A percentile compares a stretch with the other conserved stretches of the same genome.
phyloP scores from a whole-genome alignment of 2,797 vertebrate species.

The Ciconia nigra region DNA sequence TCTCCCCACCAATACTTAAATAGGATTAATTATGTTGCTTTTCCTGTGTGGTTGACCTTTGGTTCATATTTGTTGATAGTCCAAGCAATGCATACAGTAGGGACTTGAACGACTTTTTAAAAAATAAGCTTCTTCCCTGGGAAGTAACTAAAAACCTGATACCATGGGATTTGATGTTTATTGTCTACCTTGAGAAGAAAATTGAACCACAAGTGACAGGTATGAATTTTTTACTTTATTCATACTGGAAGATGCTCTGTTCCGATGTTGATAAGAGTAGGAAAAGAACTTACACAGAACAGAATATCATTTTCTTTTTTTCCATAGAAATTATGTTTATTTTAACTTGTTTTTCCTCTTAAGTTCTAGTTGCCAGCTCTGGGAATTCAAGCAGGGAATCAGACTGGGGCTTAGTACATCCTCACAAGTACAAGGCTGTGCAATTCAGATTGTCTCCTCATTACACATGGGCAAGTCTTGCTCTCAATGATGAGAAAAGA shows the following conservation, averaged over 20 bases:
- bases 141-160: background rate
- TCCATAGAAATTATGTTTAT: background rate
- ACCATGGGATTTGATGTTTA: background rate
- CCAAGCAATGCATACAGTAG: background rate
- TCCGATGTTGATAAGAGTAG: background rate
- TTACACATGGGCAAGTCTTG: background rate
- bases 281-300: background rate
- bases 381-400: background rate
- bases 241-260: background rate
- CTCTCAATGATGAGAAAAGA: background rate
- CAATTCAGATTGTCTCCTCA: background rate
- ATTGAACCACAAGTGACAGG: background rate
- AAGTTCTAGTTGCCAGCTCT: background rate
- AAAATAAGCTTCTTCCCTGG: background rate
- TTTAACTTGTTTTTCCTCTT: background rate
- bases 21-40: background rate
- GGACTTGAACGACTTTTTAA: background rate
- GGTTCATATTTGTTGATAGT: background rate
- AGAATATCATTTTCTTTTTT: background rate
- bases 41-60: background rate
- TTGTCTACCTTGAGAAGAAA: background rate
- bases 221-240: background rate
- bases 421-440: background rate
- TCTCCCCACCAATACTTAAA: background rate
- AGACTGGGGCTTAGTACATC: background rate